These are phyloP conservation scores for Galeopsomyia nigrocyanea DNA, from an alignment of 2,888 invertebrate genomes.

Conservation along the genomic window DNA sequence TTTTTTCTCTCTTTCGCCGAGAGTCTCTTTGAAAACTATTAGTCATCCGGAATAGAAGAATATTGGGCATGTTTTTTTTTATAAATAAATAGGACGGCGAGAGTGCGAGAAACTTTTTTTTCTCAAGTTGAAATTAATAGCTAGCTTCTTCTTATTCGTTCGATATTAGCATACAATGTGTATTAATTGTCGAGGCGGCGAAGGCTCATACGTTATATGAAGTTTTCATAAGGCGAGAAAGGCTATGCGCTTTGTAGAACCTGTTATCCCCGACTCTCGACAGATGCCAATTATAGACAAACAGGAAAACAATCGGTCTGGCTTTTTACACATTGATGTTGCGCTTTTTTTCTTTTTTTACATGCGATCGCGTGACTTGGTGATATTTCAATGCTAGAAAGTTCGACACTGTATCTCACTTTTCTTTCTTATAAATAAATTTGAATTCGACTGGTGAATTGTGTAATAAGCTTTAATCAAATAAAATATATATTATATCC, in stretches of 20 bases:
- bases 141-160: neutral
- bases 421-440: no score
- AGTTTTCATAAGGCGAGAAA: no score
- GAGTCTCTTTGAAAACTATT: constrained; percentile 1
- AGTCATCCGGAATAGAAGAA: constrained; percentile 8
- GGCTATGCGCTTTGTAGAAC: no score
- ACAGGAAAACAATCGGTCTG: no score
- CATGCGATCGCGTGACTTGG: neutral
- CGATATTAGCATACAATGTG: constrained; percentile 3
- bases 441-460: neutral
- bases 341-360: neutral
- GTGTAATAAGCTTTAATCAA: no score
- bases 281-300: no score
- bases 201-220: no score
- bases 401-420: neutral
- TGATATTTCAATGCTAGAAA: neutral
- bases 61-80: no score
- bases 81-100: constrained; percentile 10
- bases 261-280: no score
- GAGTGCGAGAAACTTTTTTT: constrained; percentile 6
- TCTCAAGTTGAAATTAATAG: neutral
- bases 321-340: neutral
- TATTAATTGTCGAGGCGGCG: neutral
- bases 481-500: no score
- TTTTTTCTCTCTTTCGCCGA: no score